Evolutionary conservation across 2,113 vertebrate species (phyloP), one percentile per base, ranked within the genome.

Genomic region (Oreochromis spilurus): DNA sequence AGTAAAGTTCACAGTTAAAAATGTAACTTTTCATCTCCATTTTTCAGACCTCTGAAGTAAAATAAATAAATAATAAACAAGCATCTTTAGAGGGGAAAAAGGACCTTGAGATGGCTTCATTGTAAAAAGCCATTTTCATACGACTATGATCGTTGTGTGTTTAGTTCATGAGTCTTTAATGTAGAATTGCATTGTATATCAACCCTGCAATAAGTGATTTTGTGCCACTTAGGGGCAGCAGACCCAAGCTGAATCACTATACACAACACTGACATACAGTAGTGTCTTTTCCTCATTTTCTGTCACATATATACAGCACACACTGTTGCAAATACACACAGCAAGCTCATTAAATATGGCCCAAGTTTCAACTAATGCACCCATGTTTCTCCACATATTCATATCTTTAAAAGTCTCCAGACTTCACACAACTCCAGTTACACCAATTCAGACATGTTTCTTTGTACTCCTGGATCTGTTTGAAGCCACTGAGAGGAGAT

Each of bases 201-300:
- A 48, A 31, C 16, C 4, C 70, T 75, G 70, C 70, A 75, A 7
- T 31, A 9, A 31, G 70, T 19, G 16, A 50, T 8, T 50, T 50
- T 77, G 43, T 50, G 70, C 70, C 70, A 50, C 70, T 77, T 50
- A 50, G 70, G 70, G 70, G 70, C 70, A 77, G 70, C 70, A 77
- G 43, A 50, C 45, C 9, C 70, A 50, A 50, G 43, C 43, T 29
- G 70, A 50, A 75, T 11, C 40, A 48, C 67, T 43, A 67, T 1
- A 67, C 36, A 40, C 0, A 40, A 13, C 40, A 4, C 62, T 24
- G 62, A 70, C n/a, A 4, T 0, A 43, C 36, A 9, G 36, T 43
- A 24, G 36, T 43, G 38, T 72, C 65, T 24, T 72, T 43, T 45
- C 65, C 24, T 50, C 43, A 48, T 29, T 75, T 75, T 50, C 40